Base-by-base conservation (phyloP, 2,888 invertebrate genomes). In the Ashinkailepas kermadecensis region DNA sequence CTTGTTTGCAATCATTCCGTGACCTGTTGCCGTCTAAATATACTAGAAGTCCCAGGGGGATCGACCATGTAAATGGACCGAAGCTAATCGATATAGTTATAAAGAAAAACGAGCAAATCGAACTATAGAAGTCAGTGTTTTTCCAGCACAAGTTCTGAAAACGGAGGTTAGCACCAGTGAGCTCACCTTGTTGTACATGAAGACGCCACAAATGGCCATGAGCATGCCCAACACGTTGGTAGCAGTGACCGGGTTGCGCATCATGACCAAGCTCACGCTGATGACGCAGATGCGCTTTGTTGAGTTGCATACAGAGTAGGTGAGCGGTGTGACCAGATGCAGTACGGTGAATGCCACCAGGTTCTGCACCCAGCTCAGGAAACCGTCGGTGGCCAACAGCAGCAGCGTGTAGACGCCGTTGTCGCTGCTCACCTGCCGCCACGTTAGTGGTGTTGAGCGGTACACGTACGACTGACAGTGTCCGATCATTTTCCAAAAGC, bases 301-400 rank as follows among this genome's bases (percentile, higher is more conserved):
- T 57, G 96, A 95, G 88, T 95, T 97, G 81, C 96, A 96, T 82
- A 98, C 97, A 0, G 97, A 96, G 88, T 98, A 98, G 0, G 96
- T 95, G 62, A 98, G 90, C 70, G 98, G 96, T n/a, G 96, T 92
- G 67, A 98, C 95, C 85, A 89, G 85, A 74, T 84, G 94, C 85
- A 99, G 90, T 81, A 98, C 93, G 85, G 95, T 95, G 89, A 98
- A 98, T 0, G 98, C 98, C 81, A 96, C 92, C 86, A 97, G 93
- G 87, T 97, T 99, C 89, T 98, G 98, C 85, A 95, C 89, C 94
- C 97, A 98, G 87, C 95, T 96, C 84, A 97, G 91, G 81, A 94
- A 89, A 23, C 97, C 97, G 88, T 97, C 97, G 25, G 92, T 87
- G 83, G 93, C 88, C 64, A 95, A 88, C 82, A 94, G 70, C 39